Base-by-base conservation (phyloP, 2,797 vertebrate species). In the Nannoperca obscura region DNA sequence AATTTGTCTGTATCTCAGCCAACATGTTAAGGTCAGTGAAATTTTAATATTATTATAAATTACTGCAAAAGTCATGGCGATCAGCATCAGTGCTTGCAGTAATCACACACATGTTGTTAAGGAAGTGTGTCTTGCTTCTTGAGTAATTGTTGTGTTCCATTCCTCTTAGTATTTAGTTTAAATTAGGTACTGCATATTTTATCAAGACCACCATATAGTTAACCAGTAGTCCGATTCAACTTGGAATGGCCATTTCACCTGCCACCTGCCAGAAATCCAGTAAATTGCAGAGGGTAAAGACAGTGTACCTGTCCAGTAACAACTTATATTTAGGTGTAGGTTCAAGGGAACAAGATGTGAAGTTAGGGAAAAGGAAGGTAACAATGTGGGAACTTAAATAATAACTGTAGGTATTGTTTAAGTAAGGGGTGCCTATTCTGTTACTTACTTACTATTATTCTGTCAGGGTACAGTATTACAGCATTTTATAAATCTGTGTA, bases 281-380 rank as follows among this genome's bases (percentile, higher is more conserved):
- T 60, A 38, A 71, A 64, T 53, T 44, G 20, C 50, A 47, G 44
- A 58, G 7, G 10, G 24, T n/a, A 65, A 34, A 49, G 36, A 38
- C 2, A 10, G 36, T 40, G 38, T 40, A 40, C 12, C 12, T 12
- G 12, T 4, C 12, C 38, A 13, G 12, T 40, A 40, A 11, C 0
- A 12, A 13, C 11, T 12, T 1, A 40, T 4, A 40, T 13, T 12
- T 40, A 40, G 10, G 13, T 40, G 38, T 40, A 40, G 12, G 12
- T 40, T 3, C 38, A 40, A 40, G 12, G 38, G 38, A 40, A 40
- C 38, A 40, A 40, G 12, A 40, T 40, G 38, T 40, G 12, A 40
- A 40, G 38, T 13, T 40, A 40, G 38, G 38, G 12, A 12, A 40
- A 13, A 12, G 13, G 38, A 13, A 40, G 12, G 38, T 12, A 40